Conservation (phyloP, 2,888 invertebrate species). For the Callyntrura guangdongensis region DNA sequence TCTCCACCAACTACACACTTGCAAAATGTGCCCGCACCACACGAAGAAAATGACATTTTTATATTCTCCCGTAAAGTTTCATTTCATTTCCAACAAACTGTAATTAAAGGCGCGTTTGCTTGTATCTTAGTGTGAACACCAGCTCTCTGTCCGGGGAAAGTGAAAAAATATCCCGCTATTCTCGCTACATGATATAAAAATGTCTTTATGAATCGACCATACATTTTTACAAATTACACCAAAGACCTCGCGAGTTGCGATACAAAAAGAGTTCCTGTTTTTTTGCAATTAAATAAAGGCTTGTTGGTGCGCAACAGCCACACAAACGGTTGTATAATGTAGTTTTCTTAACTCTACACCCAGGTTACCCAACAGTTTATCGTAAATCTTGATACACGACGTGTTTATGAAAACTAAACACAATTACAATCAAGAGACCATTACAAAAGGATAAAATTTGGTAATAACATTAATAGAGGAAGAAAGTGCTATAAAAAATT, state of each 20-base stretch:
- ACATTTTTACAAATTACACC: not conserved
- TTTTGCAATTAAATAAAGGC: too few relatives aligned
- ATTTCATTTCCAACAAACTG: conserved; percentile 34
- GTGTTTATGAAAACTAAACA: too few relatives aligned
- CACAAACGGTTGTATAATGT: too few relatives aligned
- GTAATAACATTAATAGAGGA: not conserved
- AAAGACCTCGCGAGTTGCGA: too few relatives aligned
- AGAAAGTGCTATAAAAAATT: not conserved
- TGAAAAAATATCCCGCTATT: not conserved
- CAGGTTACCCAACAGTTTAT: too few relatives aligned
- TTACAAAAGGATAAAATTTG: not conserved
- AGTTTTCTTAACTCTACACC: too few relatives aligned
- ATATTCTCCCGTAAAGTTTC: conserved; percentile 2
- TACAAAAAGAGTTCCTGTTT: too few relatives aligned
- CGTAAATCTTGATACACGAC: too few relatives aligned
- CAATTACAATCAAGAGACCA: too few relatives aligned
- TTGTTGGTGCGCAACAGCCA: too few relatives aligned
- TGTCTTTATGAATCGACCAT: too few relatives aligned
- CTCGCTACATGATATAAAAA: not conserved
- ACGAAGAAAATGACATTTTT: conserved; percentile 18
- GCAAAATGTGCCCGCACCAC: not conserved
- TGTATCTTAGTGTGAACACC: not conserved
- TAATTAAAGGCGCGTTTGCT: not conserved
- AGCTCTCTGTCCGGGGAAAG: not conserved
- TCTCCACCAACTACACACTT: too few relatives aligned